Base-by-base conservation (phyloP, 2,797 vertebrate genomes). In the Zenarchopterus dispar region DNA sequence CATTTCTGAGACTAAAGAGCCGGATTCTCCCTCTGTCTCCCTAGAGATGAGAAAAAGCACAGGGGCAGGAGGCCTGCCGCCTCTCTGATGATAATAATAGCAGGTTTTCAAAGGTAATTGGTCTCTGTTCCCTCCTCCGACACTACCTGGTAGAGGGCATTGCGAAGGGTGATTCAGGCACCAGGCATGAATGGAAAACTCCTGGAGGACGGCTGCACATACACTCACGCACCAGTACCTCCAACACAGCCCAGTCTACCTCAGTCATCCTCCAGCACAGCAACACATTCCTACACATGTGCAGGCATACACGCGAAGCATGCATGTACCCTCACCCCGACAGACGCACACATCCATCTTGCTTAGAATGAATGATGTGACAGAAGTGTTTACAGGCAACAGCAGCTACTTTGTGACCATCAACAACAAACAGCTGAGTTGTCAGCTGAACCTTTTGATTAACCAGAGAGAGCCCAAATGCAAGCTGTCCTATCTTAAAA, bases 401-500 rank as follows among this genome's bases (percentile, higher is more conserved):
- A 8, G 62, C 82, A 53, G 66, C 74, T 69, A 71, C 60, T 78
- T 66, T 56, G 69, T 49, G 59, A 53, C 64, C 16, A 66, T 84
- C 70, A 67, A 84, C 78, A 75, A 79, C 82, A 86, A 90, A 78
- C 84, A 87, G 78, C 77, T 76, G 77, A 86, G 61, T 81, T 77
- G 80, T 84, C 81, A 79, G 61, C 50, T 70, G 61, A 77, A 76
- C 63, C 84, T 68, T 82, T 61, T 70, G 59, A 80, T 85, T 24
- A 65, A 76, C 84, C 82, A 67, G 62, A 78, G 75, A 89, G 82
- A 88, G 73, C 81, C 56, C 68, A 80, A 87, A 87, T 62, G 66
- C 84, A 83, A 84, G 75, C 87, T 86, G 87, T 88, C 85, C 89
- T 78, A 84, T 91, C 90, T 89, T 92, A 84, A 92, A 93, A 91